Evolutionary conservation across 2,797 vertebrate genomes (phyloP), one percentile per base, ranked within the genome.

Genomic region (Peromyscus eremicus): DNA sequence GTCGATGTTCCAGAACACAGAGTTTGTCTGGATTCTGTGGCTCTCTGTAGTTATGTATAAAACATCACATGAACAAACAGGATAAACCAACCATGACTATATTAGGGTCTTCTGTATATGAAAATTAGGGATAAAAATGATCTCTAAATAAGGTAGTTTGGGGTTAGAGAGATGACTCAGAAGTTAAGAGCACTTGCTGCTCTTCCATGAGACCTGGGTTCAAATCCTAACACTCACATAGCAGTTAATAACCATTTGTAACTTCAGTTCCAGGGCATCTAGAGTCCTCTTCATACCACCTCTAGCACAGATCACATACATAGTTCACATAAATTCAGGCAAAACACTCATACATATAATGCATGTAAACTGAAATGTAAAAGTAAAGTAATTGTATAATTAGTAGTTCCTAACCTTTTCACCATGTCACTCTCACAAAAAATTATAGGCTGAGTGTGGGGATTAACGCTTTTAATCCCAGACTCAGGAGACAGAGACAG

Each of bases 51-150:
- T 80, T 79, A 40, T 37, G 11, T 43, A n/a, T 84, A 80, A 91
- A 94, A 37, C 86, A 71, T 70, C 75, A 46, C 79, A 23, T 92
- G 73, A 94, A 34, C 75, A 91, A 84, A 5, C 27, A 34, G 32
- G 77, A 14, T 84, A 32, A 68, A 71, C 70, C 10, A 46, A 46
- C 49, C 16, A 2, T 52, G 34, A 57, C 55, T 64, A n/a, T 40
- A 57, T 82, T 91, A 81, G 16, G 25, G 29, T 90, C 77, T 91
- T 92, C 86, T 88, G 23, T 85, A 64, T 95, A 70, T 55, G 83
- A 64, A 92, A 93, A 64, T 83, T 91, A 86, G 52, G 49, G 85
- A 93, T 83, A 89, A 95, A 93, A 62, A 46, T 86, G 3, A 89
- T 91, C 57, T 84, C 88, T 91, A 95, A 92, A 46, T 55, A 52